phyloP scores from a whole-genome alignment of 53 echinoderm and acorn worm species.

The Luidia sarsii region DNA sequence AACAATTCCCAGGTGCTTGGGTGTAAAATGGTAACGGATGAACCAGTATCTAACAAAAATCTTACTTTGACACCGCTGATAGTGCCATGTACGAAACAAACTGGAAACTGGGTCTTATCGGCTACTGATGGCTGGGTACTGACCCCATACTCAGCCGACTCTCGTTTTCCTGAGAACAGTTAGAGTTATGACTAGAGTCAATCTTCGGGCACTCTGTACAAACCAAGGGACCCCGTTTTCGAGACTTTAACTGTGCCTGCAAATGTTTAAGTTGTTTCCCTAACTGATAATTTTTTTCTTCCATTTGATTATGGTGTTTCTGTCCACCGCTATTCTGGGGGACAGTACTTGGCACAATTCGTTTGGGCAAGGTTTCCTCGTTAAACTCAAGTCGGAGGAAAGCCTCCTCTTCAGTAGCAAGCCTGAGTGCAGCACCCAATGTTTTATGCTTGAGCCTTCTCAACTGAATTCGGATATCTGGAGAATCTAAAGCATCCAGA shows the following conservation, averaged over 20 bases:
- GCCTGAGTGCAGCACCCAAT: neutral
- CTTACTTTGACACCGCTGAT: neutral
- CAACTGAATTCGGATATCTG: slow-evolving; percentile 4
- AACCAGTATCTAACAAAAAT: slow-evolving; percentile 1
- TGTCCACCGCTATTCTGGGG: too few relatives aligned
- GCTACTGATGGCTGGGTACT: neutral
- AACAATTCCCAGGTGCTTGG: neutral
- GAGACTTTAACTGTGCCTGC: too few relatives aligned
- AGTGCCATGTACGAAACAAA: neutral
- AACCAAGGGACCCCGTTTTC: too few relatives aligned
- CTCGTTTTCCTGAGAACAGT: neutral
- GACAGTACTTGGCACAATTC: slow-evolving; percentile 16
- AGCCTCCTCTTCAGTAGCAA: neutral
- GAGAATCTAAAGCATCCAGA: slow-evolving; percentile 4
- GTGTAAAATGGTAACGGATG: neutral
- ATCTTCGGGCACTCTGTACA: neutral
- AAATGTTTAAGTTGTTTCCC: too few relatives aligned
- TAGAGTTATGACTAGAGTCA: neutral
- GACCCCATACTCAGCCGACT: neutral
- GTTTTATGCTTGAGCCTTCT: slow-evolving; percentile 1
- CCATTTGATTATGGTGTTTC: too few relatives aligned
- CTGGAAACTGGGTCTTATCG: neutral
- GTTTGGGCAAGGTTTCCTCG: neutral
- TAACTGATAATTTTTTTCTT: too few relatives aligned
- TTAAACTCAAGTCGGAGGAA: neutral